These are phyloP conservation scores for Opisthocomus hoazin DNA, from an alignment of 2,113 vertebrate species.

Conservation along the genomic window DNA sequence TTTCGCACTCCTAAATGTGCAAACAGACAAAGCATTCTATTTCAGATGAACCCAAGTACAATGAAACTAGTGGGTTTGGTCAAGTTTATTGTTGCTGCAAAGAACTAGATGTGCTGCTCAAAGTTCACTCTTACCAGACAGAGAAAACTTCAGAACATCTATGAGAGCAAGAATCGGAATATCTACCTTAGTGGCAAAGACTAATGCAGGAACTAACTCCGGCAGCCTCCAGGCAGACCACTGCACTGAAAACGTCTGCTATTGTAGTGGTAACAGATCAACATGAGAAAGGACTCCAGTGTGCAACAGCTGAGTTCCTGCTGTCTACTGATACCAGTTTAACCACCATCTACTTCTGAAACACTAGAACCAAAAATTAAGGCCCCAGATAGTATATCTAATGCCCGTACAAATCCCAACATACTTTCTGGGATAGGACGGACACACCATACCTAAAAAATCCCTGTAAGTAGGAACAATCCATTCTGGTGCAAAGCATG, in stretches of 20 bases:
- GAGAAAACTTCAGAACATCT: neutral
- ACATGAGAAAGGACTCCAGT: neutral
- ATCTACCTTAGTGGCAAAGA: neutral
- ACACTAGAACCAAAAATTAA: neutral
- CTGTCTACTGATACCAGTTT: neutral
- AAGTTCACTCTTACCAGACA: neutral
- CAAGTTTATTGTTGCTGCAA: neutral
- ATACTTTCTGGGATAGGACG: neutral
- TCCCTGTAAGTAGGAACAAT: neutral
- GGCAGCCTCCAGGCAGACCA: neutral
- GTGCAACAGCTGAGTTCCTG: neutral
- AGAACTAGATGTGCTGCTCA: neutral
- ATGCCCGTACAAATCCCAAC: neutral
- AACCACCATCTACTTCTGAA: neutral
- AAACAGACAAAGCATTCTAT: neutral
- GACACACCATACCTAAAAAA: neutral
- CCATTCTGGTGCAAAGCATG: neutral
- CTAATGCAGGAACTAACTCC: neutral
- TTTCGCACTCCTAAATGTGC: neutral
- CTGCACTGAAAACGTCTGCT: neutral
- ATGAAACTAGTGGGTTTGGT: neutral
- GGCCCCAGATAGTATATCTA: neutral
- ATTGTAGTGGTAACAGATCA: neutral
- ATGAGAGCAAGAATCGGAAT: neutral
- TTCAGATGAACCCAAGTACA: neutral